phyloP scores from a whole-genome alignment of 2,888 invertebrate species.

The Drosophila monieri region DNA sequence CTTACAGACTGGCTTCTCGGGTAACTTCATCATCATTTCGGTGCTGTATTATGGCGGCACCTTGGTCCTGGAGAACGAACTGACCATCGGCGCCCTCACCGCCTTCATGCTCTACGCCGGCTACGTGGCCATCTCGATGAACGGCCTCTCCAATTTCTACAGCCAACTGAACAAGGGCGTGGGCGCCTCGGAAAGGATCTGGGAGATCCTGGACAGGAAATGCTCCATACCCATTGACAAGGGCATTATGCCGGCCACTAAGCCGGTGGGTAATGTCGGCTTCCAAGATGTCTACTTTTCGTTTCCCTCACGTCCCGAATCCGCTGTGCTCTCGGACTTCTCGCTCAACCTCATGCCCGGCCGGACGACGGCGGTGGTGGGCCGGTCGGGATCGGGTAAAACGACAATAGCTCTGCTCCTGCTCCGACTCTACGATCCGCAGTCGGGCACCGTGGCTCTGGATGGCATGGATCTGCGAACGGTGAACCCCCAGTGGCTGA shows the following conservation, averaged over 20 bases:
- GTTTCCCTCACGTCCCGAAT: slow-evolving; percentile 88
- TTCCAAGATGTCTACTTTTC: slow-evolving; percentile 90
- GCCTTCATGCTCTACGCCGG: slow-evolving; percentile 97
- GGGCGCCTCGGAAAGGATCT: slow-evolving; percentile 95
- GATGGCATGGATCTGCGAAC: slow-evolving; percentile 91
- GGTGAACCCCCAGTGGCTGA: slow-evolving; percentile 93
- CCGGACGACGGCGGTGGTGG: slow-evolving; percentile 91
- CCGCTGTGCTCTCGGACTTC: slow-evolving; percentile 87
- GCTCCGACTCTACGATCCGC: slow-evolving; percentile 93
- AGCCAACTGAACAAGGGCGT: slow-evolving; percentile 96
- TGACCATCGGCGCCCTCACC: slow-evolving; percentile 94
- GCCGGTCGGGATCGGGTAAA: slow-evolving; percentile 97
- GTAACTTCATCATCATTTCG: slow-evolving; percentile 94
- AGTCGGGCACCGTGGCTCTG: slow-evolving; percentile 88
- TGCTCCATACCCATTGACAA: slow-evolving; percentile 89
- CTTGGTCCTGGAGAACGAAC: slow-evolving; percentile 91
- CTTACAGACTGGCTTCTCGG: slow-evolving; percentile 91
- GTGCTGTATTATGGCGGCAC: slow-evolving; percentile 96
- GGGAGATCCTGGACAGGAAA: slow-evolving; percentile 93
- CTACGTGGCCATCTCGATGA: slow-evolving; percentile 95
- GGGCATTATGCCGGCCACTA: slow-evolving; percentile 80
- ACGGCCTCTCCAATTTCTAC: slow-evolving; percentile 96
- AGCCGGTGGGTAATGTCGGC: slow-evolving; percentile 87
- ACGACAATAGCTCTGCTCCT: slow-evolving; percentile 94
- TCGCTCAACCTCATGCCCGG: slow-evolving; percentile 88